Evolutionary conservation across 2,888 invertebrate genomes (phyloP).

Genomic region (Eilema caniola): DNA sequence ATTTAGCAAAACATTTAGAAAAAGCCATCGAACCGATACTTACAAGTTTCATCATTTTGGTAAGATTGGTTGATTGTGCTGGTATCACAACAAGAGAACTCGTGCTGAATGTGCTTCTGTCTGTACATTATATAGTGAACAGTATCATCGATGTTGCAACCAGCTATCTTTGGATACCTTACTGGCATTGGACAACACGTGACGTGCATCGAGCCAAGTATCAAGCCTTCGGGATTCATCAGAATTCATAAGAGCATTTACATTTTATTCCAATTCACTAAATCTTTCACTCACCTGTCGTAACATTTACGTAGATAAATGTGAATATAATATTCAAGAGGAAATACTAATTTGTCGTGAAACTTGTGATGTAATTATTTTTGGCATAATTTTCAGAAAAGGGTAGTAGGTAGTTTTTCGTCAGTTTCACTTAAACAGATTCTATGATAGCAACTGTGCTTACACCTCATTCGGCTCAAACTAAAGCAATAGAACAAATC

Average conservation of each 20-base stretch:
- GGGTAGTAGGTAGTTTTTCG: neutral
- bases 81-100: constrained; percentile 67
- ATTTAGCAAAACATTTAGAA: no score
- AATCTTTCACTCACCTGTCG: constrained; percentile 38
- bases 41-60: constrained; percentile 82
- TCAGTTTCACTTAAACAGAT: neutral
- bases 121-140: constrained; percentile 71
- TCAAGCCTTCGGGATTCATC: constrained; percentile 59
- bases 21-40: constrained; percentile 52
- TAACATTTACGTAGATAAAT: constrained; percentile 5
- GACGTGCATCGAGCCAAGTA: constrained; percentile 66
- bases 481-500: no score
- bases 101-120: constrained; percentile 54
- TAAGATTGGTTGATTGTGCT: constrained; percentile 60
- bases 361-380: neutral
- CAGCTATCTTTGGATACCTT: constrained; percentile 59
- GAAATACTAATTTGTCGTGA: neutral
- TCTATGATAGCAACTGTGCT: no score
- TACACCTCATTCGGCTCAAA: no score
- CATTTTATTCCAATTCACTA: constrained; percentile 39
- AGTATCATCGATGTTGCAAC: constrained; percentile 63
- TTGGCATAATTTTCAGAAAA: neutral
- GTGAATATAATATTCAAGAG: neutral
- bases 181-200: constrained; percentile 81
- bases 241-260: constrained; percentile 44